Conservation (phyloP, 1,140 invertebrate genomes). For the Papilio aristodemus region DNA sequence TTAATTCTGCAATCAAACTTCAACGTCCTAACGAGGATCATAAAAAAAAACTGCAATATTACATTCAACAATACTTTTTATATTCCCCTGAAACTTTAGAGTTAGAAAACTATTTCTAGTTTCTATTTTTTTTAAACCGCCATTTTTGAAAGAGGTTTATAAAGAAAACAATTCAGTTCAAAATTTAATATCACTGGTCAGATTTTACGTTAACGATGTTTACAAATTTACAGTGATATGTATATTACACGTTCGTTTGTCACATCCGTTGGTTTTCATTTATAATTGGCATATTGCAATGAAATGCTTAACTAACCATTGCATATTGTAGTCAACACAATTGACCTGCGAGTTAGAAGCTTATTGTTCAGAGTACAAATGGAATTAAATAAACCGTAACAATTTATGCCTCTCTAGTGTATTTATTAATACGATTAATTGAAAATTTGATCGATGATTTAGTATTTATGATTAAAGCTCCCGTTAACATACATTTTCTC, state of each 20-base stretch:
- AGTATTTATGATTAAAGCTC: too few species aligned
- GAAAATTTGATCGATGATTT: background rate
- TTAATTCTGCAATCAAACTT: background rate
- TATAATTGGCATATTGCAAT: background rate
- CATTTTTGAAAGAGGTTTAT: background rate
- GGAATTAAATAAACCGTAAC: background rate
- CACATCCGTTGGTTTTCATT: background rate
- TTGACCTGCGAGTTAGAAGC: background rate
- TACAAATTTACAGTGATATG: too few species aligned
- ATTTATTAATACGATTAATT: background rate
- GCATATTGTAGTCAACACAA: conserved; percentile 2
- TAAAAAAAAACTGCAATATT: background rate
- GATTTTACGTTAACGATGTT: background rate
- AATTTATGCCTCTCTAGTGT: background rate
- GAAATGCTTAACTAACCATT: too few species aligned
- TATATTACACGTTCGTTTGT: background rate
- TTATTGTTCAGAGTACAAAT: background rate
- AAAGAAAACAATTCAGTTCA: background rate
- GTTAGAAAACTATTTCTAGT: background rate
- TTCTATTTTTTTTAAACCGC: background rate
- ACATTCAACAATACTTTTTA: background rate
- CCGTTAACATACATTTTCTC: too few species aligned
- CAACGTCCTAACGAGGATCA: background rate
- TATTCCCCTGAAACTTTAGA: background rate
- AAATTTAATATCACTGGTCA: background rate